Conservation (phyloP, 1,140 invertebrate species). For the Trigoniulus corallinus region DNA sequence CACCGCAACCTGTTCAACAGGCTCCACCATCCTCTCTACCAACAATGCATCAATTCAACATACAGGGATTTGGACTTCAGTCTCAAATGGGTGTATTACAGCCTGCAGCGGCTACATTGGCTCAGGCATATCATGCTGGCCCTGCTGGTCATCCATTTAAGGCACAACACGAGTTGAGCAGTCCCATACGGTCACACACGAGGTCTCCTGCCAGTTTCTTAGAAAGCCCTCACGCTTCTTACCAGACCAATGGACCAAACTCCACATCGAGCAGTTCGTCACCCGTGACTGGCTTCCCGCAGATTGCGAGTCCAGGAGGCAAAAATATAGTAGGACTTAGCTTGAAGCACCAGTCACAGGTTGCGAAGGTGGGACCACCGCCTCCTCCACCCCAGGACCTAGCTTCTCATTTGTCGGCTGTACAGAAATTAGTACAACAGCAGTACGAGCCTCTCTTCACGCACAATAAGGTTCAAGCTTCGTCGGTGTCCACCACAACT, state of each 20-base stretch:
- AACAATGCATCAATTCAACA: slow-evolving; percentile 1
- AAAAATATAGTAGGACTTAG: not conserved
- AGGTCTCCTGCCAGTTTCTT: not conserved
- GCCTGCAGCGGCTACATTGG: slow-evolving; percentile 9
- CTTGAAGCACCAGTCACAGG: not conserved
- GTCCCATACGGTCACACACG: slow-evolving; percentile 6
- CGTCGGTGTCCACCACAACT: no score
- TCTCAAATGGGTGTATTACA: slow-evolving; percentile 12
- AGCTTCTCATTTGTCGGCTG: not conserved
- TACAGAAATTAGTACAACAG: not conserved
- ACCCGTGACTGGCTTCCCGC: not conserved
- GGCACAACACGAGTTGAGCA: slow-evolving; percentile 1
- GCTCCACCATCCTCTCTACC: slow-evolving; percentile 6
- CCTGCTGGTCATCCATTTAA: slow-evolving; percentile 13
- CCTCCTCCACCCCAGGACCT: no score
- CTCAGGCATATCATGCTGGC: slow-evolving; percentile 8
- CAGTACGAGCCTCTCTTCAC: not conserved
- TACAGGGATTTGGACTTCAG: slow-evolving; percentile 13
- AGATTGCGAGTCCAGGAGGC: not conserved
- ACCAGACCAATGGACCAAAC: not conserved
- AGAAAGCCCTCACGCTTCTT: not conserved
- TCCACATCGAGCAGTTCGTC: not conserved
- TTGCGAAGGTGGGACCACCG: not conserved
- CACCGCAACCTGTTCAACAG: slow-evolving; percentile 6
- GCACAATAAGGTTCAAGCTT: not conserved